These are phyloP conservation scores for Tetheella fluctuosa DNA, from an alignment of 2,888 invertebrate genomes.

Conservation along the genomic window DNA sequence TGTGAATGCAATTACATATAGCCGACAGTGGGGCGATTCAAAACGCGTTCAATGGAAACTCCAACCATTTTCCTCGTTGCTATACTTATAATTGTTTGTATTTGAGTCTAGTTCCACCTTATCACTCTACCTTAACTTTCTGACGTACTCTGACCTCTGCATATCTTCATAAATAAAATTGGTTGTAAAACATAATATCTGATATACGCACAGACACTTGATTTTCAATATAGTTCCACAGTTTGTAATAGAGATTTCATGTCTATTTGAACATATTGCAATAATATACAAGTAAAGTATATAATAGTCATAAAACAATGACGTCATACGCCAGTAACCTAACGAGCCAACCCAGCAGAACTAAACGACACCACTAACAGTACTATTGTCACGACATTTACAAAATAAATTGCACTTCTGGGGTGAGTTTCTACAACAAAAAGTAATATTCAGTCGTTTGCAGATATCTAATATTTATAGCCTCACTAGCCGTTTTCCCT, in stretches of 20 bases:
- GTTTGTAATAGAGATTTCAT: not conserved
- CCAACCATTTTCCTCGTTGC: no score
- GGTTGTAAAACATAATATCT: not conserved
- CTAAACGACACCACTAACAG: conserved; percentile 21
- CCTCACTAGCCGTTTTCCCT: no score
- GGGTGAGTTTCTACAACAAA: conserved; percentile 24
- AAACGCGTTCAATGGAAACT: no score
- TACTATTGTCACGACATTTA: conserved; percentile 24
- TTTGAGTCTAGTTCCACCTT: no score
- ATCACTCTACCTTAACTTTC: no score
- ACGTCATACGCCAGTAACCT: conserved; percentile 21
- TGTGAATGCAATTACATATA: no score
- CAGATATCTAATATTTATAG: not conserved
- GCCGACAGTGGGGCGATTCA: no score
- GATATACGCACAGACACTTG: not conserved
- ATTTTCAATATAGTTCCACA: not conserved
- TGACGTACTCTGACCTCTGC: no score
- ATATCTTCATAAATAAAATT: not conserved
- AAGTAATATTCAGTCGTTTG: not conserved
- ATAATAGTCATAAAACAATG: conserved; percentile 19
- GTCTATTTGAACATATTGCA: not conserved
- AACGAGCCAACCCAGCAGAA: conserved; percentile 15
- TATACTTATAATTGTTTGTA: no score
- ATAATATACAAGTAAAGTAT: conserved; percentile 11
- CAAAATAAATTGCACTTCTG: conserved; percentile 16